A percentile compares a stretch with the other conserved stretches of the same genome.
Evolutionary conservation across 2,113 vertebrate species (phyloP).

Genomic region (Sminthopsis crassicaudata): DNA sequence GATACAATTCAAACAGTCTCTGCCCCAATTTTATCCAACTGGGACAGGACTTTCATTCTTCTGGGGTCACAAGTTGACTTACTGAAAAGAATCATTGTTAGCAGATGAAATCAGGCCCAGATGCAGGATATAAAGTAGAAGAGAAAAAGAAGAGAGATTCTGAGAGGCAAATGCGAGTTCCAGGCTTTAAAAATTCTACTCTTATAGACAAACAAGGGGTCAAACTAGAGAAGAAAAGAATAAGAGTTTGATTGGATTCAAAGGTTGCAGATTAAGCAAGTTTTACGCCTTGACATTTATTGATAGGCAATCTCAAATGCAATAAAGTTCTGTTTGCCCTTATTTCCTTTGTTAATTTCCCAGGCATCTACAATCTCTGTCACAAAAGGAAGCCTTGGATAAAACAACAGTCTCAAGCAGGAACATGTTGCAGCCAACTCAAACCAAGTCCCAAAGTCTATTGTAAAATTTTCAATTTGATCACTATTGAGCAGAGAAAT

Average conservation of each 20-base stretch:
- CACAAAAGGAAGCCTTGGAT: background rate
- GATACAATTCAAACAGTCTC: background rate
- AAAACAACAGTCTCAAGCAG: background rate
- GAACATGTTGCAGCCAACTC: background rate
- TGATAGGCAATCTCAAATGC: background rate
- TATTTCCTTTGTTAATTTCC: background rate
- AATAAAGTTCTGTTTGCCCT: background rate
- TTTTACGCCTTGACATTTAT: background rate
- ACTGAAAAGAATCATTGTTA: background rate
- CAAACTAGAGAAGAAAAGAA: no score
- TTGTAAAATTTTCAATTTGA: background rate
- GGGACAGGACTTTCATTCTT: background rate
- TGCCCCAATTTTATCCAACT: background rate
- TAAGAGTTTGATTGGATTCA: background rate
- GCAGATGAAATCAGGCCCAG: background rate
- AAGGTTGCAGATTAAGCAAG: background rate
- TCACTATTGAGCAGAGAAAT: no score
- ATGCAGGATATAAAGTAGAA: background rate
- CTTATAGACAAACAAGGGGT: background rate
- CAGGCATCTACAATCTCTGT: background rate
- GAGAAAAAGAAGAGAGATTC: background rate
- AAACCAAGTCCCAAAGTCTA: background rate
- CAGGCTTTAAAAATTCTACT: background rate
- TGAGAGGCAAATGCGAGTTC: background rate
- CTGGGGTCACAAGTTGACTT: background rate